Percentiles rank a stretch among this genome's conserved stretches.
Evolutionary conservation across 2,113 vertebrate genomes (phyloP).

Genomic region (Ovis aries): DNA sequence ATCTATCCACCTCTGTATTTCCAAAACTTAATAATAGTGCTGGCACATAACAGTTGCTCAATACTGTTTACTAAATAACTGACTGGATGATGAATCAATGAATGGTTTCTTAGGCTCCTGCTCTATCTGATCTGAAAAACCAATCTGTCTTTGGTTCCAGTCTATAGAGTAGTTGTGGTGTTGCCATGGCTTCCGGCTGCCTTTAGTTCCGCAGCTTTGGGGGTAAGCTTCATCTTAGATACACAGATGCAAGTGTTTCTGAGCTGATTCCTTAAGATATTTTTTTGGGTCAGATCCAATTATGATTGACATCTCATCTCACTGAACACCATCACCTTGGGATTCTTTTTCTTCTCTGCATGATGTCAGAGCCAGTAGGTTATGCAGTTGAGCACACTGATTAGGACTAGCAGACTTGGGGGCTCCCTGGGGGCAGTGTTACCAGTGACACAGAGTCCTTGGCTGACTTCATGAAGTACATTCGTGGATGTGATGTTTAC

Average conservation of each 20-base stretch:
- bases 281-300: slow-evolving; percentile 27
- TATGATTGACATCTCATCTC: background rate
- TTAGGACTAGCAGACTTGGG: background rate
- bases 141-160: background rate
- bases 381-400: background rate
- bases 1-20: background rate
- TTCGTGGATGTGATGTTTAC: background rate
- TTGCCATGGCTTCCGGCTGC: background rate
- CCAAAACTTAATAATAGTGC: background rate
- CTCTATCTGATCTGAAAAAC: background rate
- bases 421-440: background rate
- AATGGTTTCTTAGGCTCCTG: background rate
- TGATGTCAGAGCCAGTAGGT: background rate
- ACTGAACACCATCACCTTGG: background rate
- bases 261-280: background rate
- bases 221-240: background rate
- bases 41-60: background rate
- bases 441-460: background rate
- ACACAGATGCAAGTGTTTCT: background rate
- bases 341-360: background rate
- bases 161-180: background rate
- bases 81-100: background rate
- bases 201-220: background rate
- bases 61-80: background rate
- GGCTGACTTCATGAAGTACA: slow-evolving; percentile 1